Conservation (phyloP, 2,888 invertebrate species). For the Perizoma affinitatum region DNA sequence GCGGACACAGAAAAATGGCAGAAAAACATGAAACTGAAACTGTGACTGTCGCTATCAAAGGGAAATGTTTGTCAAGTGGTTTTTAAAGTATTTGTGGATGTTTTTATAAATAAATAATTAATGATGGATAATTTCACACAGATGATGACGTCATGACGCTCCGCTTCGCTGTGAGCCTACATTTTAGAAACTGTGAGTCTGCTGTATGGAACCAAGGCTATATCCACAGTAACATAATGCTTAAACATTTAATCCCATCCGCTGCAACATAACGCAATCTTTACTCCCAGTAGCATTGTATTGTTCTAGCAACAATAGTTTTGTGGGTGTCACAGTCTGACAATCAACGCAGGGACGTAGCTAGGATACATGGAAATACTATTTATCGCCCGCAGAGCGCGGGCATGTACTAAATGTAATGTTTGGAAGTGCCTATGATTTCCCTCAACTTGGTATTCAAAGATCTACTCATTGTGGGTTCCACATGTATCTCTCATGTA, state of each 20-base stretch:
- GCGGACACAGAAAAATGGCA: too few relatives aligned
- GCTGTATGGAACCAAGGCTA: background rate
- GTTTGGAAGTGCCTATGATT: background rate
- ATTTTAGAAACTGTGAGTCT: too few relatives aligned
- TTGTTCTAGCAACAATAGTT: constrained; percentile 23
- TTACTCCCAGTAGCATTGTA: constrained; percentile 25
- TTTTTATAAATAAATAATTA: too few relatives aligned
- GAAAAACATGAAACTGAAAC: too few relatives aligned
- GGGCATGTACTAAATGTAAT: background rate
- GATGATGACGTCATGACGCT: too few relatives aligned
- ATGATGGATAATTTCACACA: too few relatives aligned
- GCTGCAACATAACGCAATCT: constrained; percentile 12
- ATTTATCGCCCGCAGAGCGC: background rate
- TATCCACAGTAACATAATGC: background rate
- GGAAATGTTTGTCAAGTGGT: too few relatives aligned
- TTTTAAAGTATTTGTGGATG: too few relatives aligned
- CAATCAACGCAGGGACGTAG: constrained; percentile 10
- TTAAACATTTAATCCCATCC: constrained; percentile 4
- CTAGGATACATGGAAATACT: background rate
- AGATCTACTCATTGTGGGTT: too few relatives aligned
- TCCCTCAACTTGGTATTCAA: background rate
- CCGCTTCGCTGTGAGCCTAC: too few relatives aligned
- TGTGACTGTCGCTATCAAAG: too few relatives aligned
- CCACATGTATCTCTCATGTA: too few relatives aligned
- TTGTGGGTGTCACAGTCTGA: constrained; percentile 25